These are phyloP conservation scores for Xenopus tropicalis DNA, from an alignment of 2,113 vertebrate species.

Conservation along the genomic window DNA sequence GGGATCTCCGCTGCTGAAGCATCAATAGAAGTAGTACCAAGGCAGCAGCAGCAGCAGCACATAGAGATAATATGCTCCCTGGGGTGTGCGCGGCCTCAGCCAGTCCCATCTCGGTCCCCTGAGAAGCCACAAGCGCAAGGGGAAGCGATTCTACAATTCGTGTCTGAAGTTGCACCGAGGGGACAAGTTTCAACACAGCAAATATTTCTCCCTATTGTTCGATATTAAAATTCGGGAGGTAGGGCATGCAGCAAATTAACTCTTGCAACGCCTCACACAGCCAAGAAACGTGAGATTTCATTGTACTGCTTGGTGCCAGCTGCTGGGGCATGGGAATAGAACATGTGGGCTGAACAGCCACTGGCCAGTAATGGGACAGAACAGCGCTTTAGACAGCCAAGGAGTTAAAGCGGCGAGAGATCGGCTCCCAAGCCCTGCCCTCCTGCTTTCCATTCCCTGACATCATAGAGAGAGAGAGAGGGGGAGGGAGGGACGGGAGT, in stretches of 20 bases:
- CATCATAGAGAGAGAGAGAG: slow-evolving; percentile 35
- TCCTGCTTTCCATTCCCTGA: slow-evolving; percentile 38
- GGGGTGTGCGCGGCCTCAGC: too few species aligned
- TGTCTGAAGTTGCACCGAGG: neutral
- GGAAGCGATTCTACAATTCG: slow-evolving; percentile 9
- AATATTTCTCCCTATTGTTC: slow-evolving; percentile 25
- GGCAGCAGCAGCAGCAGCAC: too few species aligned
- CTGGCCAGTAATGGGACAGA: too few species aligned
- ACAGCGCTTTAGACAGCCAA: slow-evolving; percentile 1
- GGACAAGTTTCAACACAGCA: slow-evolving; percentile 29
- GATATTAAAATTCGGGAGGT: neutral
- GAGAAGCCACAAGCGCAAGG: too few species aligned
- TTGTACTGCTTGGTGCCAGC: too few species aligned
- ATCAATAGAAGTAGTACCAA: too few species aligned
- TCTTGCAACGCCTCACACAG: too few species aligned
- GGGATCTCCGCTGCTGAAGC: too few species aligned
- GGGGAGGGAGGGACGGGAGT: slow-evolving; percentile 6
- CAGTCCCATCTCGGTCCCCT: too few species aligned
- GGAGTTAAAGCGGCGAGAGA: slow-evolving; percentile 25
- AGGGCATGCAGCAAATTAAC: slow-evolving; percentile 13
- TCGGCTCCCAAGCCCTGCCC: slow-evolving; percentile 28
- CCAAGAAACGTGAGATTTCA: neutral
- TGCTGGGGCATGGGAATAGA: neutral
- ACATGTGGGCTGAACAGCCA: too few species aligned
- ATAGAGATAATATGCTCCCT: too few species aligned